Base-by-base conservation (phyloP, 2,113 vertebrate genomes). In the Nothoprocta perdicaria region DNA sequence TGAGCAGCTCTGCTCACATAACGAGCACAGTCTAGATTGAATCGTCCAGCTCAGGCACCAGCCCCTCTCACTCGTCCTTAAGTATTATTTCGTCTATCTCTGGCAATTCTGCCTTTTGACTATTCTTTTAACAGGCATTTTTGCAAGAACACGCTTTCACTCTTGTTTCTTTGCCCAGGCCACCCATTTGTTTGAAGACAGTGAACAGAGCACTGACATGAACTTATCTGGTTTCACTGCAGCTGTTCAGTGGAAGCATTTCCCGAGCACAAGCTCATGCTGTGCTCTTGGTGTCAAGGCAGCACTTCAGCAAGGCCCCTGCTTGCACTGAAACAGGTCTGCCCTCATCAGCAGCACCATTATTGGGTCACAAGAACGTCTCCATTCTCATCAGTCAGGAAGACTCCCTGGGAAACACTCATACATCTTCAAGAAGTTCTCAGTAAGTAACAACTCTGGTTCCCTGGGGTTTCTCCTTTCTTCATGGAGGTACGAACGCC, bases 151-250 rank as follows among this genome's bases (percentile, higher is more conserved):
- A 50, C 2, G 9, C 9, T 79, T 83, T 48, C 50, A 62, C 22
- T 1, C 4, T 60, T 67, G 23, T 74, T 76, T 82, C 13, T 85
- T 80, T 69, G 35, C 21, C 26, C 41, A 33, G 5, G 18, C 43
- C 23, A 58, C 31, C 11, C 41, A 3, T 31, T 10, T 43, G 15
- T 45, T 92, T 24, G 12, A 80, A 61, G 65, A 71, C 6, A 16
- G 17, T 13, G 9, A 67, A 22, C 61, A 87, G 24, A 74, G 27
- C 4, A 45, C 45, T 15, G 2, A 55, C 1, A 0, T 35, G 1
- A 11, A 11, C 55, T 80, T 4, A 26, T n/a, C 60, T 55, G 38
- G 21, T 67, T 92, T 87, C 53, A 6, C 1, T 13, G 35, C 15
- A 63, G 26, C 7, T 73, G 0, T 58, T 45, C 21, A 58, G 15